Percentiles rank a stretch among this genome's conserved stretches.
Conservation (phyloP, 2,888 invertebrate genomes). For the Labia minor region DNA sequence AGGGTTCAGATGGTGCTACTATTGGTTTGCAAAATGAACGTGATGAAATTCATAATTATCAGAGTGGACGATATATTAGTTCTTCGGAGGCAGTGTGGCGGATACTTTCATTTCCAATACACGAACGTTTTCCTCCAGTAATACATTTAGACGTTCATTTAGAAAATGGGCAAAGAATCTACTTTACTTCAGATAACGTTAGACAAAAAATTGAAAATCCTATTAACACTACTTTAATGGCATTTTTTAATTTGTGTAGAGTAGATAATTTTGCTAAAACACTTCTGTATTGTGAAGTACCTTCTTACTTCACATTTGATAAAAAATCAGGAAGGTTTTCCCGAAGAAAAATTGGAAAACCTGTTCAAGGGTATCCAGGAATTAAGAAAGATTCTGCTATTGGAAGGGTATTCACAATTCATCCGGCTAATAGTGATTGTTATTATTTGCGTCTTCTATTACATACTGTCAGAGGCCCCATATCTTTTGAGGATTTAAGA, state of each 20-base stretch:
- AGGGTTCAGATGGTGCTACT: slow-evolving; percentile 15
- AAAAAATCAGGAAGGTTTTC: slow-evolving; percentile 31
- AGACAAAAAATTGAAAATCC: no score
- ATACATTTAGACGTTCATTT: no score
- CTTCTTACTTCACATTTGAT: slow-evolving; percentile 32
- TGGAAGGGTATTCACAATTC: slow-evolving; percentile 30
- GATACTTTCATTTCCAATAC: no score
- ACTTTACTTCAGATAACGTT: no score
- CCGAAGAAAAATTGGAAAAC: slow-evolving; percentile 26
- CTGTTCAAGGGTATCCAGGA: slow-evolving; percentile 29
- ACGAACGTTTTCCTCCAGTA: slow-evolving; percentile 4
- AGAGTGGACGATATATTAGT: slow-evolving; percentile 26
- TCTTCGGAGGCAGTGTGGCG: no score
- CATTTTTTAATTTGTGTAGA: no score
- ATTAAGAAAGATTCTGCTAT: slow-evolving; percentile 31
- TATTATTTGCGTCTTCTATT: slow-evolving; percentile 33
- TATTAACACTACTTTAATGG: no score
- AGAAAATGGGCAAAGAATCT: no score
- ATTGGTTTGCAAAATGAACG: slow-evolving; percentile 20
- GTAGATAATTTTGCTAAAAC: slow-evolving; percentile 29
- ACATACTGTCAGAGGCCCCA: slow-evolving; percentile 27
- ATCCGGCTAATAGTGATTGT: slow-evolving; percentile 32
- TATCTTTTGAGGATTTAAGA: slow-evolving; percentile 26
- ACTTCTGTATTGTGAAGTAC: slow-evolving; percentile 32
- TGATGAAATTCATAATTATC: slow-evolving; percentile 27